phyloP scores from a whole-genome alignment of 2,113 vertebrate genomes.

The Zosterops lateralis region DNA sequence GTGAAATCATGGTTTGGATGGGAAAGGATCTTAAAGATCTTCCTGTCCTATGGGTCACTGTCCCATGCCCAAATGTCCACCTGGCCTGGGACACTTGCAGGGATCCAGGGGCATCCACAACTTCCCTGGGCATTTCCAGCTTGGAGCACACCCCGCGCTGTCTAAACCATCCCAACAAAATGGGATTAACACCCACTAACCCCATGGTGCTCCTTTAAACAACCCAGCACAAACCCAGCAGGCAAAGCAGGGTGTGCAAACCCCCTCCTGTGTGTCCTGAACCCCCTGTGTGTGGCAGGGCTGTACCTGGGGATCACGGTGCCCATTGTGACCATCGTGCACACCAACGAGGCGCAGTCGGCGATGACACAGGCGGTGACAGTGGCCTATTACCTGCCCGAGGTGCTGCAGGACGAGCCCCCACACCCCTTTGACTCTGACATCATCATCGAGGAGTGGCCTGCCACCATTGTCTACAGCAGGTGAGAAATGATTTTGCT shows the following conservation, averaged over 20 bases:
- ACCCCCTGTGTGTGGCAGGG: not conserved
- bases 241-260: fast-evolving
- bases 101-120: not conserved
- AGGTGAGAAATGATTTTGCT: constrained; percentile 61
- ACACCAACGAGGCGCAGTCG: not conserved
- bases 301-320: constrained; percentile 83
- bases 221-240: fast-evolving
- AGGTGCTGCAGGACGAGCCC: constrained; percentile 77
- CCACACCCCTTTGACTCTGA: constrained; percentile 78
- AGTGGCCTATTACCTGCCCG: constrained; percentile 83
- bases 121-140: not conserved
- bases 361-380: constrained; percentile 73
- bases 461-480: constrained; percentile 77
- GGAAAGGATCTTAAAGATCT: not conserved
- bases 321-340: too few species aligned
- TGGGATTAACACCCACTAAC: too few species aligned
- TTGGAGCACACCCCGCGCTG: not conserved
- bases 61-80: not conserved
- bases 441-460: constrained; percentile 85
- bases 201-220: fast-evolving
- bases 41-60: not conserved
- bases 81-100: fast-evolving
- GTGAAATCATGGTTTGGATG: not conserved
- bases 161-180: fast-evolving
- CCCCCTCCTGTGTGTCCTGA: fast-evolving